phyloP scores from a whole-genome alignment of 2,113 vertebrate species.

The Halcyon malimbica region DNA sequence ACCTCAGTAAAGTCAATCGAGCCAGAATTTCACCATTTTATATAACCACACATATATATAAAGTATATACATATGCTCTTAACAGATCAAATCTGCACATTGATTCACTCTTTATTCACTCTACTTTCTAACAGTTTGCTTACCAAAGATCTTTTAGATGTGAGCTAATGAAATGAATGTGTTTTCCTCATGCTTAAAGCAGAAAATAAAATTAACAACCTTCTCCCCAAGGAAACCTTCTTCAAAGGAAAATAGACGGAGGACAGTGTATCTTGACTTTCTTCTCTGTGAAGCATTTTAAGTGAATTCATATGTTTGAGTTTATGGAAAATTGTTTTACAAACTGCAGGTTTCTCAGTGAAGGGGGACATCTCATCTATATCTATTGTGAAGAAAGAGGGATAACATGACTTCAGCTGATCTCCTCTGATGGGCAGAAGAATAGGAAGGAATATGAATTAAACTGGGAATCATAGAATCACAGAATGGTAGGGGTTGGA shows the following conservation, averaged over 20 bases:
- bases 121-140: slow-evolving; percentile 11
- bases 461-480: background rate
- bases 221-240: background rate
- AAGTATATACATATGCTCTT: background rate
- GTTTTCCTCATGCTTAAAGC: background rate
- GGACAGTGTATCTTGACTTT: background rate
- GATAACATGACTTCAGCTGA: background rate
- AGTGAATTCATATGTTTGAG: background rate
- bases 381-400: background rate
- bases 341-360: background rate
- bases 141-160: slow-evolving; percentile 14
- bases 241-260: background rate
- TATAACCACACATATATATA: background rate
- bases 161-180: slow-evolving; percentile 27
- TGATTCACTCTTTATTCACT: slow-evolving; percentile 34
- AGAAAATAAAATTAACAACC: slow-evolving; percentile 25
- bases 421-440: background rate
- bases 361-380: background rate
- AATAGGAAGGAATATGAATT: background rate
- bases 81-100: slow-evolving; percentile 21
- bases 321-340: background rate
- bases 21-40: background rate
- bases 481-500: too few species aligned
- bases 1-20: background rate
- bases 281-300: background rate